Evolutionary conservation across 2,888 invertebrate genomes (phyloP).

Genomic region (Petrolisthes cinctipes): DNA sequence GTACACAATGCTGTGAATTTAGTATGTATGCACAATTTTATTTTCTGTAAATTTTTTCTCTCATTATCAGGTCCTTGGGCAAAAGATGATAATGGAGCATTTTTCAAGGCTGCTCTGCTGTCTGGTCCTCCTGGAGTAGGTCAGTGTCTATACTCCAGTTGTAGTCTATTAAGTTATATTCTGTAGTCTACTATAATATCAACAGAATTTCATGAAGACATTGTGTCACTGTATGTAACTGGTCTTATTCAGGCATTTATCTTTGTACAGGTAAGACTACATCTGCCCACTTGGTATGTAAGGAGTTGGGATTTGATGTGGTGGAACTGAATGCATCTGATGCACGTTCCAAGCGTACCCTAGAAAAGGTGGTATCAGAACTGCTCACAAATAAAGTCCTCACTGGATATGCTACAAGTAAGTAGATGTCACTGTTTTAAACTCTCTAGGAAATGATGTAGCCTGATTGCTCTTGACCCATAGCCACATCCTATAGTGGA

Average conservation of each 20-base stretch:
- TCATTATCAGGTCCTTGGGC: slow-evolving; percentile 73
- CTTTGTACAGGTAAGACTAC: slow-evolving; percentile 82
- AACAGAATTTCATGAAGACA: not conserved
- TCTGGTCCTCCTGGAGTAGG: slow-evolving; percentile 98
- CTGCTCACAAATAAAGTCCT: slow-evolving; percentile 83
- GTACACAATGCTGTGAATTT: not conserved
- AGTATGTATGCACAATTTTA: not conserved
- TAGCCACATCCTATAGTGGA: too few relatives aligned
- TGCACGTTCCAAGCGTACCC: slow-evolving; percentile 87
- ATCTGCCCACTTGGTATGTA: slow-evolving; percentile 87
- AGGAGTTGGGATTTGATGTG: slow-evolving; percentile 88
- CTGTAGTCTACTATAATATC: slow-evolving; percentile 3
- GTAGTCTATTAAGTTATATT: not conserved
- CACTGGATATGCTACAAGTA: slow-evolving; percentile 79
- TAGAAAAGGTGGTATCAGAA: slow-evolving; percentile 86
- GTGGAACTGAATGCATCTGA: slow-evolving; percentile 99
- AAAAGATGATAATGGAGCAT: slow-evolving; percentile 84
- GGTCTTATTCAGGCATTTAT: slow-evolving; percentile 62
- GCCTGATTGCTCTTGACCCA: too few relatives aligned
- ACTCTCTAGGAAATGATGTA: not conserved
- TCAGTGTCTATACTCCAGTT: slow-evolving; percentile 67
- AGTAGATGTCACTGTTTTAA: not conserved
- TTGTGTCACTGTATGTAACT: not conserved
- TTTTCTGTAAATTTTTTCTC: slow-evolving; percentile 11
- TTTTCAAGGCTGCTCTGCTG: slow-evolving; percentile 89